Conservation (phyloP, 1,140 invertebrate species). For the Neodiprion pinetum region DNA sequence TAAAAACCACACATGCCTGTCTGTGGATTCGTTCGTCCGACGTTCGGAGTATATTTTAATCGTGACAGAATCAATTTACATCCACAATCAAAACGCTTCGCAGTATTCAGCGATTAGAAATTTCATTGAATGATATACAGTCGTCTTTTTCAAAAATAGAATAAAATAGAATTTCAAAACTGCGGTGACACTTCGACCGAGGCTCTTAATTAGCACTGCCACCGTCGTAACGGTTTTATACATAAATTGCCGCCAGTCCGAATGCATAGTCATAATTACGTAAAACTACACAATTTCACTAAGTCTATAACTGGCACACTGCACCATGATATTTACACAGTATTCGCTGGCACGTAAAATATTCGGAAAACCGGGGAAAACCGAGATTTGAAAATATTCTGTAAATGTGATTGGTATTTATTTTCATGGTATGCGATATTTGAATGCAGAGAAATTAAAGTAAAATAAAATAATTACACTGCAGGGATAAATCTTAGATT, state of each 20-base stretch:
- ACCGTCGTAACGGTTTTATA: not conserved
- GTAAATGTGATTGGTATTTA: no score
- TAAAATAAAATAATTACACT: not conserved
- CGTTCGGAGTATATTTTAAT: no score
- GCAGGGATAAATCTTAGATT: not conserved
- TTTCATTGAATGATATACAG: no score
- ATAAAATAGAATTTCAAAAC: not conserved
- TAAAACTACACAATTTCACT: no score
- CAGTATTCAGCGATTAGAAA: not conserved
- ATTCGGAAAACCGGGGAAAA: not conserved
- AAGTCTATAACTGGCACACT: no score
- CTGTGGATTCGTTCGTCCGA: no score
- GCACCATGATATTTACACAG: not conserved
- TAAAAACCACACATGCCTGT: no score
- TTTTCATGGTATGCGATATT: not conserved
- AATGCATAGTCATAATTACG: no score
- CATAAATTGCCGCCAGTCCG: not conserved
- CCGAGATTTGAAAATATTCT: not conserved
- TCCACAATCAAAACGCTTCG: not conserved
- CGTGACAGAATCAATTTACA: no score
- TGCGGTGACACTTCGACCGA: not conserved
- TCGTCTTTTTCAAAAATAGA: not conserved
- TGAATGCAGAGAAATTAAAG: no score
- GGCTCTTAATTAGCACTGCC: slow-evolving; percentile 2
- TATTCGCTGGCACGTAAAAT: not conserved